Evolutionary conservation across 1,140 invertebrate genomes (phyloP).

Genomic region (Rhynchophorus ferrugineus): DNA sequence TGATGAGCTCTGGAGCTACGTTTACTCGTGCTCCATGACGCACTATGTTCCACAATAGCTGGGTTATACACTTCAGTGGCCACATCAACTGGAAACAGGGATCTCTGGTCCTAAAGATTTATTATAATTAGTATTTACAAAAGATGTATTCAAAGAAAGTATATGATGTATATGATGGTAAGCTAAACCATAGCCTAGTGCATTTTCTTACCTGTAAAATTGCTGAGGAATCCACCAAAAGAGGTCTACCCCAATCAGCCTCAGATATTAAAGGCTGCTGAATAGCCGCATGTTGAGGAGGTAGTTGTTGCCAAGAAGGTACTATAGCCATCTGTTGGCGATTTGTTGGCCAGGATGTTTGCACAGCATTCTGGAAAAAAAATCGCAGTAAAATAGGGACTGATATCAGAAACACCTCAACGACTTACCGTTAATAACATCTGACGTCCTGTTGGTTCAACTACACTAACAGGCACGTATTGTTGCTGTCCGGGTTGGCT

Average conservation of each 20-base stretch:
- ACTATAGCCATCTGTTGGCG: conserved; percentile 78
- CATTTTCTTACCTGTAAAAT: conserved; percentile 30
- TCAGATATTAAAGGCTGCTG: conserved; percentile 64
- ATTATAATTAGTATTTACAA: neutral
- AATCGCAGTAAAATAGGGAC: neutral
- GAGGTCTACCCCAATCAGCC: conserved; percentile 67
- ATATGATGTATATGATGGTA: neutral
- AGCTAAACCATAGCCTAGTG: neutral
- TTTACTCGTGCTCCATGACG: conserved; percentile 42
- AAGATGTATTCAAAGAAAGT: neutral
- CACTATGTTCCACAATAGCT: conserved; percentile 50
- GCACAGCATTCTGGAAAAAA: conserved; percentile 59
- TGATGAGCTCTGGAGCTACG: conserved; percentile 49
- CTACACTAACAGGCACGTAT: conserved; percentile 86
- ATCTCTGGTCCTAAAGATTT: conserved; percentile 49
- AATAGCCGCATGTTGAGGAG: conserved; percentile 62
- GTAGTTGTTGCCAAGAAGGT: conserved; percentile 79
- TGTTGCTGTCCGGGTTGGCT: conserved; percentile 70
- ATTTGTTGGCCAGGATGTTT: conserved; percentile 70
- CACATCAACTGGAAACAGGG: conserved; percentile 58
- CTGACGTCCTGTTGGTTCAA: conserved; percentile 62
- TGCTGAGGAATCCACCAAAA: conserved; percentile 72
- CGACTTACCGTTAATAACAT: conserved; percentile 58
- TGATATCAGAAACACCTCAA: too few relatives aligned
- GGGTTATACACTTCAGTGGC: conserved; percentile 44